Percentiles rank a stretch among this genome's conserved stretches.
Conservation (phyloP, 2,113 vertebrate species). For the Tylochromis polylepis region DNA sequence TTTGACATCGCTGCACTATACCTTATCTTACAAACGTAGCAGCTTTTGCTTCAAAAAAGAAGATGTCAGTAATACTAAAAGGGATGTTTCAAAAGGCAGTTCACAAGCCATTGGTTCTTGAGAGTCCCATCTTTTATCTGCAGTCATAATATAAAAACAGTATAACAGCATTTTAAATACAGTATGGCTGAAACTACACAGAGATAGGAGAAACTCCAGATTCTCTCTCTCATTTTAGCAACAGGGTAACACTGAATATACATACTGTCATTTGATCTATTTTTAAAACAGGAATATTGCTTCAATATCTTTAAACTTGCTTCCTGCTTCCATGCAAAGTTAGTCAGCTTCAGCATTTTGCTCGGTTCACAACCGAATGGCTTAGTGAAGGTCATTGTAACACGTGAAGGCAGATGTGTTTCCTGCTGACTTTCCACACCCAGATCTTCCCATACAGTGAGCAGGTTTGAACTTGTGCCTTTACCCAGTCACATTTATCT, state of each 20-base stretch:
- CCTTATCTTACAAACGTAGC: neutral
- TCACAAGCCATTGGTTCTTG: accelerated
- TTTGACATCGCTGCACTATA: neutral
- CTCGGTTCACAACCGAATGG: neutral
- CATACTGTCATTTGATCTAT: neutral
- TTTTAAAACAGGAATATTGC: neutral
- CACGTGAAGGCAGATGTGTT: neutral
- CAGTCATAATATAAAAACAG: neutral
- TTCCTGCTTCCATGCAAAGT: neutral
- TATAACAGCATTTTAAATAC: neutral
- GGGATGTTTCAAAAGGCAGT: neutral
- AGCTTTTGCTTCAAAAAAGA: neutral
- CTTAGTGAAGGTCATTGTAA: neutral
- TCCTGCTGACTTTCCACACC: slow-evolving; percentile 1
- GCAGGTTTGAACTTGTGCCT: slow-evolving; percentile 11
- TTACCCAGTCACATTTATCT: neutral
- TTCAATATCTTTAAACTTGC: neutral
- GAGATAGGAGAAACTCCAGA: neutral
- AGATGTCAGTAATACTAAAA: neutral
- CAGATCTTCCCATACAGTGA: neutral
- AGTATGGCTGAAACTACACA: neutral
- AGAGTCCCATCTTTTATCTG: neutral
- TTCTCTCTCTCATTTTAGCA: neutral
- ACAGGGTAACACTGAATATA: neutral
- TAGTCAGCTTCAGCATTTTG: neutral